A percentile compares a stretch with the other conserved stretches of the same genome.
phyloP scores from a whole-genome alignment of 1,140 invertebrate species.

The Branchinecta lynchi region DNA sequence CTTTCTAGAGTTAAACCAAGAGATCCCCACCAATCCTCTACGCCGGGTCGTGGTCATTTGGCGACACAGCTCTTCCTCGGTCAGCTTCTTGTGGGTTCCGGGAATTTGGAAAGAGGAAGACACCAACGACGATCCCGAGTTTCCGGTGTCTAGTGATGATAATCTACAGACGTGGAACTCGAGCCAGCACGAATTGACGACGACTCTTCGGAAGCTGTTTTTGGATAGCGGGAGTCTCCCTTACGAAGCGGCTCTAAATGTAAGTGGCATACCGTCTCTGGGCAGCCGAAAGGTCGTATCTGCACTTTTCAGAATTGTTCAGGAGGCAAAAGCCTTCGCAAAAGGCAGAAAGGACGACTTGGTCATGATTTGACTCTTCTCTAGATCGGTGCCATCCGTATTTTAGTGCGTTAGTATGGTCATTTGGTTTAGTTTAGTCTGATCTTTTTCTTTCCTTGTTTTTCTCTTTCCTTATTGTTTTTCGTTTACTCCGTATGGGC shows the following conservation, averaged over 20 bases:
- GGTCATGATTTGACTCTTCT: no score
- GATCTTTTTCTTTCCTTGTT: no score
- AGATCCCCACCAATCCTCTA: slow-evolving; percentile 34
- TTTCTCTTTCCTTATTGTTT: no score
- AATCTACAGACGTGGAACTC: slow-evolving; percentile 46
- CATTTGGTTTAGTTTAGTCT: no score
- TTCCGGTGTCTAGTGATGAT: slow-evolving; percentile 28
- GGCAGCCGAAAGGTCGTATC: no score
- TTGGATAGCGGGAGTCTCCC: slow-evolving; percentile 43
- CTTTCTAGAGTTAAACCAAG: no score
- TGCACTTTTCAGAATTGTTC: no score
- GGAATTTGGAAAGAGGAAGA: slow-evolving; percentile 39
- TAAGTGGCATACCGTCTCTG: slow-evolving; percentile 18
- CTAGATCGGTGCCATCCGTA: no score
- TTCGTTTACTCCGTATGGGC: no score
- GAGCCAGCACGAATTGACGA: slow-evolving; percentile 51
- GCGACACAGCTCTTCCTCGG: slow-evolving; percentile 58
- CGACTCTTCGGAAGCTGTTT: slow-evolving; percentile 51
- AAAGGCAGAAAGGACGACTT: no score
- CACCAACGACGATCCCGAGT: slow-evolving; percentile 28
- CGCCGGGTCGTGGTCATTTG: slow-evolving; percentile 57
- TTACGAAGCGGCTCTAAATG: slow-evolving; percentile 33
- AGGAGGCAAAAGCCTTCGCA: no score
- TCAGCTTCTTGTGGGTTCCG: slow-evolving; percentile 82
- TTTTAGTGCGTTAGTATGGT: no score